Evolutionary conservation across 2,888 invertebrate genomes (phyloP).

Genomic region (Tenthredo amoena): DNA sequence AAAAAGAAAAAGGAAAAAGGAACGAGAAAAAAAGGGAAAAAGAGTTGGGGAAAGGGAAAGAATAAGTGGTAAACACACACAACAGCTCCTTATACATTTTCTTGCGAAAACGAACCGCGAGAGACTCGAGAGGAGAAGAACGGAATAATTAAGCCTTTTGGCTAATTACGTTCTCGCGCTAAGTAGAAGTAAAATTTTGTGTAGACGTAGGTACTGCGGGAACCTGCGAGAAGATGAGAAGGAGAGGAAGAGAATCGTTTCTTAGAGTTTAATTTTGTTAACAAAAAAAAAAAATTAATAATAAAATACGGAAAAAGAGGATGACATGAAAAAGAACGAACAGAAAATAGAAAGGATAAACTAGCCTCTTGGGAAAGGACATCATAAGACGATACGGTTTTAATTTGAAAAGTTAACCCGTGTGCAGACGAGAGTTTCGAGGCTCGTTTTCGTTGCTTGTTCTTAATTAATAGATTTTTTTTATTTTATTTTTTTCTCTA

Average conservation of each 20-base stretch:
- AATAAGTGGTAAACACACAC: background rate
- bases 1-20: background rate
- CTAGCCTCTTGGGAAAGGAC: background rate
- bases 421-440: constrained; percentile 7
- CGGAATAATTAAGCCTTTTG: constrained; percentile 31
- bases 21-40: background rate
- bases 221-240: background rate
- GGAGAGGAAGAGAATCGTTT: background rate
- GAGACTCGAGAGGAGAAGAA: background rate
- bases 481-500: background rate
- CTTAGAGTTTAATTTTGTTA: constrained; percentile 26
- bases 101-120: constrained; percentile 12
- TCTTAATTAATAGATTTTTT: constrained; percentile 42
- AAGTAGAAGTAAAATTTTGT: background rate
- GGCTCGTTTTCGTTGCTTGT: constrained; percentile 28
- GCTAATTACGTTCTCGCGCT: constrained; percentile 9
- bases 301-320: background rate
- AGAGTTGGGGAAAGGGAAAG: background rate
- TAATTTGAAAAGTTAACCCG: constrained; percentile 40
- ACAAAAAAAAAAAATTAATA: background rate
- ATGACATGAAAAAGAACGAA: background rate
- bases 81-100: background rate
- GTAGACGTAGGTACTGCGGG: background rate
- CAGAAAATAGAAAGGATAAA: background rate
- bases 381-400: constrained; percentile 6